Conservation (phyloP, 1,140 invertebrate genomes). For the Acarapis woodi region DNA sequence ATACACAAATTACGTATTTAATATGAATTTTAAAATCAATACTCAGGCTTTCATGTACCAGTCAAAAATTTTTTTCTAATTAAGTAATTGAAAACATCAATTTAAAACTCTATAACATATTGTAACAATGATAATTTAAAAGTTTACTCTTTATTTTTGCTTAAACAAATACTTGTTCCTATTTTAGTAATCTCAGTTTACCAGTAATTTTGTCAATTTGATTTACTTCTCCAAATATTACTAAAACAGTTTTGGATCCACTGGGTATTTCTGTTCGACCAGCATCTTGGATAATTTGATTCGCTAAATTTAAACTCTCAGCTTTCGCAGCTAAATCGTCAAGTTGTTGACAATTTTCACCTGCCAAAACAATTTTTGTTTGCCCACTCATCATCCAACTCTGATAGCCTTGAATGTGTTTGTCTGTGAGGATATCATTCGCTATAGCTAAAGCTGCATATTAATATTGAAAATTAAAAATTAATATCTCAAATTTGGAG, state of each 20-base stretch:
- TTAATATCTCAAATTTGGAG: no score
- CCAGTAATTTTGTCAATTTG: slow-evolving; percentile 14
- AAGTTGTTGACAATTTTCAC: slow-evolving; percentile 24
- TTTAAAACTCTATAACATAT: no score
- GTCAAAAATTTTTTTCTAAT: no score
- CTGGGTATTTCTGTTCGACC: slow-evolving; percentile 26
- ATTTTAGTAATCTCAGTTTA: slow-evolving; percentile 12
- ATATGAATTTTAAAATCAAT: no score
- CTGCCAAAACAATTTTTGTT: slow-evolving; percentile 29
- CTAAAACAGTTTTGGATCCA: slow-evolving; percentile 14
- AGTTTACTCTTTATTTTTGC: background rate
- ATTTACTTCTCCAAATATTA: slow-evolving; percentile 13
- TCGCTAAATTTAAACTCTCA: slow-evolving; percentile 20
- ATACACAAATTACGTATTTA: no score
- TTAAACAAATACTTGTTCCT: slow-evolving; percentile 3
- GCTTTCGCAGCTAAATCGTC: slow-evolving; percentile 23
- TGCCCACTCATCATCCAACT: slow-evolving; percentile 26
- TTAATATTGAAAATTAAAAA: no score
- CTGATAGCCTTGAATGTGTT: slow-evolving; percentile 20
- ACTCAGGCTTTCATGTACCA: no score
- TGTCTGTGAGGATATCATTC: slow-evolving; percentile 19
- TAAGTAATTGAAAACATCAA: no score
- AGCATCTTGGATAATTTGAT: slow-evolving; percentile 28
- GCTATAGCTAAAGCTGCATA: slow-evolving; percentile 21
- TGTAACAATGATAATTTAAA: background rate